These are phyloP conservation scores for Cassiopea andromeda DNA, from an alignment of 30 jellyfish, hydroid and myxozoan species.

Conservation along the genomic window DNA sequence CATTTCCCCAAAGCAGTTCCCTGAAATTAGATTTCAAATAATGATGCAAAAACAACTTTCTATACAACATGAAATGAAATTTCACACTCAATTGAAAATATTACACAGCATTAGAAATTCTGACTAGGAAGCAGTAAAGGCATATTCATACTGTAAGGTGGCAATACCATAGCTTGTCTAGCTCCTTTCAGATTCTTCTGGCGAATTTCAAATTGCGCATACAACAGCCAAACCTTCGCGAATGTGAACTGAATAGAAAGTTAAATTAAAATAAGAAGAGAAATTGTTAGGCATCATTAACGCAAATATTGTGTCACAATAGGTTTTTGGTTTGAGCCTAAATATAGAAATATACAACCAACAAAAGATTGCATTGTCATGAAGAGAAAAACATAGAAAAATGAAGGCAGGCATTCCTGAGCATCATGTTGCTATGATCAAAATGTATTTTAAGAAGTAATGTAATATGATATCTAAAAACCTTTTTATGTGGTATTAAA, in stretches of 20 bases:
- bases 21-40: conserved; percentile 36
- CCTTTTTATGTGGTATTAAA: conserved; percentile 97
- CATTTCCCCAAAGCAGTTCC: conserved; percentile 97
- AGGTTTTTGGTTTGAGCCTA: too few relatives aligned
- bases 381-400: too few relatives aligned
- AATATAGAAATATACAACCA: too few relatives aligned
- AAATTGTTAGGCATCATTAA: neutral
- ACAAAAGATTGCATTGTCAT: too few relatives aligned
- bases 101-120: too few relatives aligned
- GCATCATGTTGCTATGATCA: neutral
- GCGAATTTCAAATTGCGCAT: conserved; percentile 95
- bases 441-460: neutral
- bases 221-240: conserved; percentile 93
- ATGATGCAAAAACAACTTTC: neutral
- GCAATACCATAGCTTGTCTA: conserved; percentile 84
- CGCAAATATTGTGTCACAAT: neutral
- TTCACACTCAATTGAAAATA: too few relatives aligned
- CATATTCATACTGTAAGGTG: too few relatives aligned
- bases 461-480: neutral
- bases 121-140: neutral
- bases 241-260: conserved; percentile 79
- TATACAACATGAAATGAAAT: too few relatives aligned
- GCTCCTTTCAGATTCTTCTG: conserved; percentile 83
- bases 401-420: too few relatives aligned
- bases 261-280: neutral